Evolutionary conservation across 2,888 invertebrate species (phyloP).

Genomic region (Drosophila antonietae): DNA sequence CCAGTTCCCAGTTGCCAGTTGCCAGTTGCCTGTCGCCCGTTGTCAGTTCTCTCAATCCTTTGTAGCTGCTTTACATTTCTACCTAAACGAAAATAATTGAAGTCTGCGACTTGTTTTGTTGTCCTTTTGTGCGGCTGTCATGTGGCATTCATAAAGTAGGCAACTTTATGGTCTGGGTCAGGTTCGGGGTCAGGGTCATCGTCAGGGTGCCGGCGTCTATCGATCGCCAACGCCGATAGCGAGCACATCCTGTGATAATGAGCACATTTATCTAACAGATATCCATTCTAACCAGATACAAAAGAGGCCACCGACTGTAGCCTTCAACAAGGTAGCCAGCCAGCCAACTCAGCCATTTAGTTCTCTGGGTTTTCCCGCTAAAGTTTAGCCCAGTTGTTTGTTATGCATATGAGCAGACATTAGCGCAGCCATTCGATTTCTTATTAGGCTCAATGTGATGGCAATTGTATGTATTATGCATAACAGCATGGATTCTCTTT

Average conservation of each 20-base stretch:
- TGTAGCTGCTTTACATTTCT: conserved; percentile 63
- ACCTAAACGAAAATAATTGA: conserved; percentile 38
- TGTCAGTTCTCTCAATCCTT: conserved; percentile 53
- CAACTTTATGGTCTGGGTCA: conserved; percentile 71
- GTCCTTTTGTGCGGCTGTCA: conserved; percentile 78
- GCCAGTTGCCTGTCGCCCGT: background rate
- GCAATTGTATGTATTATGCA: background rate
- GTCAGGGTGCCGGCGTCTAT: conserved; percentile 56
- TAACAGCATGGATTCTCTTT: conserved; percentile 2
- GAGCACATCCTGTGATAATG: conserved; percentile 82
- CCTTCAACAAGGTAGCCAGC: conserved; percentile 38
- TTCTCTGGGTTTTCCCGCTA: conserved; percentile 14
- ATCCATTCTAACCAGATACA: conserved; percentile 46
- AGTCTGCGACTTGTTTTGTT: conserved; percentile 46
- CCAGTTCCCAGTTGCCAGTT: background rate
- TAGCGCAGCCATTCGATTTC: conserved; percentile 18
- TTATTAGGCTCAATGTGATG: conserved; percentile 18
- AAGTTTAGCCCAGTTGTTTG: conserved; percentile 26
- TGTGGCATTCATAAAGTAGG: conserved; percentile 74
- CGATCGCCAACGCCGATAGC: conserved; percentile 71
- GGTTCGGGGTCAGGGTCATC: conserved; percentile 22
- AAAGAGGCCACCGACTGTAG: conserved; percentile 46
- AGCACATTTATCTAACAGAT: conserved; percentile 75
- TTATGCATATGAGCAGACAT: conserved; percentile 50
- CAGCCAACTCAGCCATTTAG: conserved; percentile 22